phyloP scores from a whole-genome alignment of 2,888 invertebrate genomes.

The Pachydiplax longipennis region DNA sequence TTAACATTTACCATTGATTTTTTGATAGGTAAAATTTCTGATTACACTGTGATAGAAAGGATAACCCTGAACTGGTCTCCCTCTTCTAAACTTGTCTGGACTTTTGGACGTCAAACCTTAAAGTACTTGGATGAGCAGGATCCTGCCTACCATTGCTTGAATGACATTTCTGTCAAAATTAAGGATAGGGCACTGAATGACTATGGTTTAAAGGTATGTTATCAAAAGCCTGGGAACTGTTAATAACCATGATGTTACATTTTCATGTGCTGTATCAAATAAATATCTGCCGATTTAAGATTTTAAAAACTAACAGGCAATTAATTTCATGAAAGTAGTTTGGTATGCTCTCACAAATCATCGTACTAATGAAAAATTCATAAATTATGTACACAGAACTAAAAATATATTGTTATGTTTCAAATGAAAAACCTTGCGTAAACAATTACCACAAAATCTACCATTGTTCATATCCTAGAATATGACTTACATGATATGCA shows the following conservation, averaged over 20 bases:
- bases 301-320: background rate
- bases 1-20: slow-evolving; percentile 44
- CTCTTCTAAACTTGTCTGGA: slow-evolving; percentile 76
- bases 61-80: slow-evolving; percentile 85
- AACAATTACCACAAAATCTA: too few species aligned
- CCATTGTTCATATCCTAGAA: too few species aligned
- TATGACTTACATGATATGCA: too few species aligned
- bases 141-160: slow-evolving; percentile 64
- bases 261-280: background rate
- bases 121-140: slow-evolving; percentile 67
- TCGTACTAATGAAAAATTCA: too few species aligned
- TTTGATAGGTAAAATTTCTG: slow-evolving; percentile 68
- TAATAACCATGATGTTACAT: too few species aligned
- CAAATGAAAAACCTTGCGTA: too few species aligned
- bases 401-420: too few species aligned
- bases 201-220: slow-evolving; percentile 79
- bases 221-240: too few species aligned
- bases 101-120: slow-evolving; percentile 72
- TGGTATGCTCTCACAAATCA: too few species aligned
- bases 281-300: background rate
- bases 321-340: too few species aligned
- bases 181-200: slow-evolving; percentile 73
- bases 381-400: too few species aligned
- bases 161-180: slow-evolving; percentile 78
- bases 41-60: slow-evolving; percentile 81